A percentile compares a stretch with the other conserved stretches of the same genome.
phyloP scores from a whole-genome alignment of 37 sponge, comb jelly and placozoan species.

The Axinella damicornis region DNA sequence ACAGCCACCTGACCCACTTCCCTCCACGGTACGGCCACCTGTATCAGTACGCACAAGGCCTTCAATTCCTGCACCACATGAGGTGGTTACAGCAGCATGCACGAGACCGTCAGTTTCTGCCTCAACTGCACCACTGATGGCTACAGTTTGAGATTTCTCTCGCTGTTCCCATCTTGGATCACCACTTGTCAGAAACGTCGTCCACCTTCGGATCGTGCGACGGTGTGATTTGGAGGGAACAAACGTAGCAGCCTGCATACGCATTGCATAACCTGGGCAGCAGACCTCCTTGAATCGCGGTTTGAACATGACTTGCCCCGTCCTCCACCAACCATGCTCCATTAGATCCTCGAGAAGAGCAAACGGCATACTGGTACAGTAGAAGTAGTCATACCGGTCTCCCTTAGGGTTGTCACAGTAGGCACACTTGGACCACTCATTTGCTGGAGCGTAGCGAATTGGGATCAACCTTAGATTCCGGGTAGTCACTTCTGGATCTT shows the following conservation, averaged over 20 bases:
- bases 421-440: constrained; percentile 24
- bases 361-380: constrained; percentile 4
- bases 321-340: constrained; percentile 67
- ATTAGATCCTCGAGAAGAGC: constrained; percentile 27
- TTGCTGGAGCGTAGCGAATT: neutral
- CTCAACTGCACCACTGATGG: too few species aligned
- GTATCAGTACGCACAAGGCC: too few species aligned
- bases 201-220: constrained; percentile 12
- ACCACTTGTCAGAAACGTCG: constrained; percentile 36
- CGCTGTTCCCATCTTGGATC: constrained; percentile 38
- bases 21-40: too few species aligned
- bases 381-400: constrained; percentile 37
- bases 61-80: too few species aligned
- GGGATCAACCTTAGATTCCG: too few species aligned
- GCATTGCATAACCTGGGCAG: constrained; percentile 50
- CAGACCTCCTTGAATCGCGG: constrained; percentile 39
- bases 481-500: too few species aligned
- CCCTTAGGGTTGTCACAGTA: constrained; percentile 44
- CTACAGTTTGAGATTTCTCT: too few species aligned
- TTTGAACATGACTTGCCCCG: constrained; percentile 44
- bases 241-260: constrained; percentile 10
- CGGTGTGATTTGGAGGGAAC: constrained; percentile 49
- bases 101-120: too few species aligned
- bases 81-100: too few species aligned
- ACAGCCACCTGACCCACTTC: too few species aligned